Evolutionary conservation across 2,797 vertebrate species (phyloP).

Genomic region (Hyperoplus immaculatus): DNA sequence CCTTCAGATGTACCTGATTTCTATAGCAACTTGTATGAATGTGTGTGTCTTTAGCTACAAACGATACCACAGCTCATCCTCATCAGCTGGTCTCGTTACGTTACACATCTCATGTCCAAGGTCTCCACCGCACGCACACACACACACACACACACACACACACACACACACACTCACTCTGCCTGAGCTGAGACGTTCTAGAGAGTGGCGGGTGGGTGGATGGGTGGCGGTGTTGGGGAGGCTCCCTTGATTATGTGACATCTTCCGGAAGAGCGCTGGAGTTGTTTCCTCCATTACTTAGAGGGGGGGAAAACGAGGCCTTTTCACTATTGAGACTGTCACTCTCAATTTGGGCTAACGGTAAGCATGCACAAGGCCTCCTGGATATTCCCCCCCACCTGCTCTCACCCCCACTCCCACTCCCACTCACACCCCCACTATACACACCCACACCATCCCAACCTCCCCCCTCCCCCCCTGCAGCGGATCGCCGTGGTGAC

Average conservation of each 20-base stretch:
- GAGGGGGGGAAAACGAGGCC: slow-evolving; percentile 85
- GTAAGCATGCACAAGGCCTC: slow-evolving; percentile 96
- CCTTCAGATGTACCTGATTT: background rate
- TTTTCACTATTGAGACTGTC: slow-evolving; percentile 99
- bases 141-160: background rate
- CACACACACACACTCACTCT: background rate
- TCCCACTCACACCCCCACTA: slow-evolving; percentile 11
- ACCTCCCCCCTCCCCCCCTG: slow-evolving; percentile 81
- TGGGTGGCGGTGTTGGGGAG: slow-evolving; percentile 66
- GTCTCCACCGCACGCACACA: background rate
- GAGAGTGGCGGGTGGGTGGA: slow-evolving; percentile 12
- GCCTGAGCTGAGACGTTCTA: slow-evolving; percentile 40
- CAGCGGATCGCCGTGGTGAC: slow-evolving; percentile 94
- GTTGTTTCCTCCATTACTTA: slow-evolving; percentile 98
- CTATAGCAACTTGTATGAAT: background rate
- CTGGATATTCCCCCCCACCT: slow-evolving; percentile 83
- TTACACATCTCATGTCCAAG: slow-evolving; percentile 47
- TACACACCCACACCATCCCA: slow-evolving; percentile 36
- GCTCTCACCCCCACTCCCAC: slow-evolving; percentile 53
- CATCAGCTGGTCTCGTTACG: background rate
- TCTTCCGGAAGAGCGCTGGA: slow-evolving; percentile 95
- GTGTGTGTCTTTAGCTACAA: slow-evolving; percentile 25
- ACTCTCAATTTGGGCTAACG: slow-evolving; percentile 98
- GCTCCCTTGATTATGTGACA: slow-evolving; percentile 94
- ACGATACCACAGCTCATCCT: slow-evolving; percentile 26